phyloP scores from a whole-genome alignment of 2,113 vertebrate genomes.

The Furnarius figulus region DNA sequence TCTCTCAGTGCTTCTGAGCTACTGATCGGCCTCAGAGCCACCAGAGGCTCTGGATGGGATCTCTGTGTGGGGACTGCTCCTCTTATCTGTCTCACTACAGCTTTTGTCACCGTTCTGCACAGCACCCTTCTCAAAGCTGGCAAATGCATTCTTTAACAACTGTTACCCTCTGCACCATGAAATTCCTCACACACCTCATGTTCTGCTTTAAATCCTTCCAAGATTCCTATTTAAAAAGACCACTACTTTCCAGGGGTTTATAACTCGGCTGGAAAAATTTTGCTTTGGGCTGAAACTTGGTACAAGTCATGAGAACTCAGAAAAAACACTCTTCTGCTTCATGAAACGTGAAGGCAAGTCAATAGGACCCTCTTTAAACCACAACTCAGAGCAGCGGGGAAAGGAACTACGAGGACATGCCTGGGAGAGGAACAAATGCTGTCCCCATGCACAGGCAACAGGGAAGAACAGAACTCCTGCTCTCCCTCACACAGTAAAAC shows the following conservation, averaged over 20 bases:
- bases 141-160: neutral
- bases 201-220: neutral
- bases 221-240: neutral
- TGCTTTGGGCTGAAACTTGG: neutral
- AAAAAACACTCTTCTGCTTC: neutral
- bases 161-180: neutral
- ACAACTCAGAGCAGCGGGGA: neutral
- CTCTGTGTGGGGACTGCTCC: fast-evolving
- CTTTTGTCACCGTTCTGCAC: neutral
- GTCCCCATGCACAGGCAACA: fast-evolving
- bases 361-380: neutral
- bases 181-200: neutral
- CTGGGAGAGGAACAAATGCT: neutral
- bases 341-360: neutral
- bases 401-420: neutral
- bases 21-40: neutral
- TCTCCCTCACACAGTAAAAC: neutral
- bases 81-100: neutral
- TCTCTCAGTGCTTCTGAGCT: neutral
- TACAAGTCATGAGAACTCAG: neutral
- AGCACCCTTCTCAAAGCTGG: neutral
- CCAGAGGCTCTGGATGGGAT: neutral
- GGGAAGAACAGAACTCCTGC: neutral
- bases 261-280: neutral
- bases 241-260: neutral